These are phyloP conservation scores for Laothoe populi DNA, from an alignment of 2,888 invertebrate genomes.

Conservation along the genomic window DNA sequence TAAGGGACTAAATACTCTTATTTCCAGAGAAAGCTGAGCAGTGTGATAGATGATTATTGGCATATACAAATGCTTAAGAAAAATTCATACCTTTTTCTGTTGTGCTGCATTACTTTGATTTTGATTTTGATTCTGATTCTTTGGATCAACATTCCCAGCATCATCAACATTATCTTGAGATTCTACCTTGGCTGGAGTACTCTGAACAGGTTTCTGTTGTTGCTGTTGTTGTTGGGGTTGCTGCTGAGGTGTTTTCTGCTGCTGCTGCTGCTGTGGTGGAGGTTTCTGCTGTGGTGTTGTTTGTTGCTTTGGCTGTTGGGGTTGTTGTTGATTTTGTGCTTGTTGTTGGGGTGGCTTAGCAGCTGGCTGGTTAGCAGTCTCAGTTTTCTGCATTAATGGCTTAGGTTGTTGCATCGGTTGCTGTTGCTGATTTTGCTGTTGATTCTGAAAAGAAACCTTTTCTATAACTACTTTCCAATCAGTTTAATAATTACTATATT, in stretches of 20 bases:
- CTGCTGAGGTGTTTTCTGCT: slow-evolving; percentile 42
- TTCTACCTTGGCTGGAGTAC: slow-evolving; percentile 47
- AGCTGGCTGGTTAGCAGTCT: slow-evolving; percentile 29
- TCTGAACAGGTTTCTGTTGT: slow-evolving; percentile 47
- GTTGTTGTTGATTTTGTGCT: slow-evolving; percentile 40
- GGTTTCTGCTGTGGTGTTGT: slow-evolving; percentile 40
- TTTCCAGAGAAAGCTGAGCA: too few relatives aligned
- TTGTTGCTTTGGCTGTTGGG: slow-evolving; percentile 34
- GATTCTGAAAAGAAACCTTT: slow-evolving; percentile 28
- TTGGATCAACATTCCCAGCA: slow-evolving; percentile 53
- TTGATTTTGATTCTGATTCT: slow-evolving; percentile 50
- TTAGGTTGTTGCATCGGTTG: slow-evolving; percentile 36
- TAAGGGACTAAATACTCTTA: too few relatives aligned
- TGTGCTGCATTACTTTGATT: slow-evolving; percentile 36
- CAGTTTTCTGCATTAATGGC: slow-evolving; percentile 38
- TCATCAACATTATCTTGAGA: slow-evolving; percentile 67
- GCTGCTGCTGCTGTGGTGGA: slow-evolving; percentile 42
- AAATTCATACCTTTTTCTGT: slow-evolving; percentile 42
- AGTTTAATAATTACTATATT: neutral
- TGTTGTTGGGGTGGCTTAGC: slow-evolving; percentile 40
- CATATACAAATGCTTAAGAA: too few relatives aligned
- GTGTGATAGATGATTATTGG: too few relatives aligned
- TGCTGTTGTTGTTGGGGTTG: slow-evolving; percentile 43
- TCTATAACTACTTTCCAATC: neutral
- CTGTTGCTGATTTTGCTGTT: slow-evolving; percentile 43